Evolutionary conservation across 2,888 invertebrate genomes (phyloP).

Genomic region (Agonopterix subpropinquella): DNA sequence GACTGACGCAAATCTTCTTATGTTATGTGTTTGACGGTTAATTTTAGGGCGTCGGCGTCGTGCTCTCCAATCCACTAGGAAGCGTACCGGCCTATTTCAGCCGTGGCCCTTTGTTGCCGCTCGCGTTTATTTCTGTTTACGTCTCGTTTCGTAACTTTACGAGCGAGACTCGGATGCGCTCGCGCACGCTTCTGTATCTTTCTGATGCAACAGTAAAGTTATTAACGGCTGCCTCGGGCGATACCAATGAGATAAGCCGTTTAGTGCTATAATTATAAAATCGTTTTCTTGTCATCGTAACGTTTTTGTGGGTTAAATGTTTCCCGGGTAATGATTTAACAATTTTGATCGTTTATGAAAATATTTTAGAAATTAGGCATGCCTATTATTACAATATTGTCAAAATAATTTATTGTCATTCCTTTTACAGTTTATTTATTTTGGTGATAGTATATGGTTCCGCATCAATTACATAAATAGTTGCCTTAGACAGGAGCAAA

Average conservation of each 20-base stretch:
- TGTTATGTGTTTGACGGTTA: constrained; percentile 26
- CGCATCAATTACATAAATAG: constrained; percentile 35
- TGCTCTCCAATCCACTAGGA: constrained; percentile 52
- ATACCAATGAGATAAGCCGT: constrained; percentile 38
- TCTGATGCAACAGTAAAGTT: constrained; percentile 54
- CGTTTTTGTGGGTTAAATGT: constrained; percentile 3
- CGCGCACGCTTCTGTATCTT: constrained; percentile 9
- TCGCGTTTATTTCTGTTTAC: constrained; percentile 65
- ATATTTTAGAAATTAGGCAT: no score
- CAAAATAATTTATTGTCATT: no score
- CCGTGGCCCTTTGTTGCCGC: constrained; percentile 58
- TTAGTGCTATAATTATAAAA: constrained; percentile 26
- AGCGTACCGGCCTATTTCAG: constrained; percentile 59
- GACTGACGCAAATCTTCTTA: constrained; percentile 12
- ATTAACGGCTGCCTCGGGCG: constrained; percentile 56
- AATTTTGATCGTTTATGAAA: no score
- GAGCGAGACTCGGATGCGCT: constrained; percentile 49
- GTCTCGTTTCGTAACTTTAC: constrained; percentile 70
- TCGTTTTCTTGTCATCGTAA: constrained; percentile 11
- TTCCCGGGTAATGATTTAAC: constrained; percentile 2
- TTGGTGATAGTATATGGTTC: constrained; percentile 19
- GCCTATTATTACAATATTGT: no score
- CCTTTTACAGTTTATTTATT: background rate
- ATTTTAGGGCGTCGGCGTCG: constrained; percentile 39
- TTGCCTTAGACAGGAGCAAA: constrained; percentile 44